Conservation (phyloP, 2,888 invertebrate species). For the Nysson spinosus region DNA sequence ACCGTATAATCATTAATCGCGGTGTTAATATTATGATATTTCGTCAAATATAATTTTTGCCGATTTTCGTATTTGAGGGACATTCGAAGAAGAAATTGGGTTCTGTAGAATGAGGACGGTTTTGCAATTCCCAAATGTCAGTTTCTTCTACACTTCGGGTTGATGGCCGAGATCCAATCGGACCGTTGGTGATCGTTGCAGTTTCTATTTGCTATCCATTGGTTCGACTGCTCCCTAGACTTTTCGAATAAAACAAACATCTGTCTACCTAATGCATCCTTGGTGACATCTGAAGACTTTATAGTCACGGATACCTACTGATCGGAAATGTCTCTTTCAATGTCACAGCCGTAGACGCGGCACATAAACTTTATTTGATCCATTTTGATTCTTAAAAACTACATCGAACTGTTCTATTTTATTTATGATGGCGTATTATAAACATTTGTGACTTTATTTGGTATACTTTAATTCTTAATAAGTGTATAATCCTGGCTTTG, state of each 20-base stretch:
- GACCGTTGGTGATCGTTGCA: slow-evolving; percentile 26
- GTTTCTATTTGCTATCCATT: slow-evolving; percentile 27
- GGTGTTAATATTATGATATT: background rate
- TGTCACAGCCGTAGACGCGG: too few relatives aligned
- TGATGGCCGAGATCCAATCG: slow-evolving; percentile 60
- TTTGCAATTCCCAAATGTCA: slow-evolving; percentile 50
- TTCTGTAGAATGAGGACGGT: slow-evolving; percentile 39
- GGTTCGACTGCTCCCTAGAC: slow-evolving; percentile 13
- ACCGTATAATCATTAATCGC: too few relatives aligned
- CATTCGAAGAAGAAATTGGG: slow-evolving; percentile 25
- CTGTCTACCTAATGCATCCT: slow-evolving; percentile 8
- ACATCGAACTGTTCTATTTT: too few relatives aligned
- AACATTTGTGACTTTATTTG: too few relatives aligned
- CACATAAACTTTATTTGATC: too few relatives aligned
- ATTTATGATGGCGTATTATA: too few relatives aligned
- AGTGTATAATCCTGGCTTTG: too few relatives aligned
- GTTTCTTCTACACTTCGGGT: slow-evolving; percentile 35
- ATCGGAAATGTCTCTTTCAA: background rate
- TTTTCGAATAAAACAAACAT: slow-evolving; percentile 7
- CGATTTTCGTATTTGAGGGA: too few relatives aligned
- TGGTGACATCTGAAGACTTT: background rate
- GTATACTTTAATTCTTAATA: too few relatives aligned
- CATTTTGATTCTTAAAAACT: too few relatives aligned
- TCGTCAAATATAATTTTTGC: background rate
- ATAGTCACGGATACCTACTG: slow-evolving; percentile 2